phyloP scores from a whole-genome alignment of 2,888 invertebrate genomes.

The Latheticus oryzae region DNA sequence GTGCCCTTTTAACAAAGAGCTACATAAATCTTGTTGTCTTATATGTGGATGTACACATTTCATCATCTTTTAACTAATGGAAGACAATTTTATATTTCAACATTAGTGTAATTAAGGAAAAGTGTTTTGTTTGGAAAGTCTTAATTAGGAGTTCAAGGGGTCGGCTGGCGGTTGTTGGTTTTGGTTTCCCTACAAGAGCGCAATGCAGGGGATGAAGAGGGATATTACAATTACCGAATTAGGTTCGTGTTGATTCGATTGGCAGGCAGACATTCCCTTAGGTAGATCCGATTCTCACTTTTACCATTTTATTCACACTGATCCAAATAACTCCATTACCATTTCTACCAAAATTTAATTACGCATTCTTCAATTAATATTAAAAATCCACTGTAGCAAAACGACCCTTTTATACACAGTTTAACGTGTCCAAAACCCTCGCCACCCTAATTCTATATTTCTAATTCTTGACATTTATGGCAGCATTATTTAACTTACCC shows the following conservation, averaged over 20 bases:
- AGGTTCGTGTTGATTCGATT: slow-evolving; percentile 44
- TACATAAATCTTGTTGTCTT: slow-evolving; percentile 26
- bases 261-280: slow-evolving; percentile 38
- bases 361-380: too few relatives aligned
- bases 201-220: slow-evolving; percentile 26
- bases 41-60: slow-evolving; percentile 16
- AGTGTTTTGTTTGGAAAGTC: slow-evolving; percentile 31
- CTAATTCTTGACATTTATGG: slow-evolving; percentile 59
- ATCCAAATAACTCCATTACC: too few relatives aligned
- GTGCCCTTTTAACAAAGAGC: slow-evolving; percentile 20
- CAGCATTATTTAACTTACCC: slow-evolving; percentile 51
- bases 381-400: slow-evolving; percentile 16
- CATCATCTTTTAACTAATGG: slow-evolving; percentile 18
- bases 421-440: slow-evolving; percentile 51
- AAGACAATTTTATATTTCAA: slow-evolving; percentile 17
- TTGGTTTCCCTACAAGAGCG: slow-evolving; percentile 22
- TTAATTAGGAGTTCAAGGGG: slow-evolving; percentile 32
- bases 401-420: slow-evolving; percentile 43
- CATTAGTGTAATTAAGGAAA: slow-evolving; percentile 30
- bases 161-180: slow-evolving; percentile 28
- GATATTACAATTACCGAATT: slow-evolving; percentile 45
- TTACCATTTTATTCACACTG: too few relatives aligned
- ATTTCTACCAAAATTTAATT: too few relatives aligned
- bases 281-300: slow-evolving; percentile 30
- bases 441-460: slow-evolving; percentile 55